Base-by-base conservation (phyloP, 2,113 vertebrate species). In the Rhynchomys soricoides region DNA sequence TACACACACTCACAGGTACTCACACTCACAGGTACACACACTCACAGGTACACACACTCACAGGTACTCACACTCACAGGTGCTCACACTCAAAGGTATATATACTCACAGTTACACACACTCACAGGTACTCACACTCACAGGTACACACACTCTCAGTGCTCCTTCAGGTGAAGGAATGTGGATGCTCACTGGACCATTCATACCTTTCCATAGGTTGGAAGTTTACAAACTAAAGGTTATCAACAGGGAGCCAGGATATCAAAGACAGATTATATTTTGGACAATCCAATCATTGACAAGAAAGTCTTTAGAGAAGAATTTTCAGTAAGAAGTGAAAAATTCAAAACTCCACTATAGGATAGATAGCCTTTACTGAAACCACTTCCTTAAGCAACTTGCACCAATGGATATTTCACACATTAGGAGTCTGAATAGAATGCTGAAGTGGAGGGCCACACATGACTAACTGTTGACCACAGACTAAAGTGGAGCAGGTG, bases 291-390 rank as follows among this genome's bases (percentile, higher is more conserved):
- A 66, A 55, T 2, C 73, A 68, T 45, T 12, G n/a, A 52, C 48
- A 24, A 87, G 40, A 89, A 66, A 62, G 86, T 77, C 57, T 89
- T 91, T 34, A 68, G 0, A 40, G 31, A 78, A 86, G 40, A 70
- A 59, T 71, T 93, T 96, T 48, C 24, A 16, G 48, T 75, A 73
- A 71, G 48, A 59, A 79, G 71, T 62, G 71, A 93, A 91, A 75
- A 64, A 57, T 31, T 59, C 3, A 29, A 45, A 83, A 74, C 95
- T 45, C 48, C n/a, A 24, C 24, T 52, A 66, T 9, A 17, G 64
- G 34, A 59, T 29, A 71, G 34, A 59, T 29, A 71, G 31, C n/a
- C 29, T 82, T 94, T 48, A 16, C 48, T 17, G 43, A 93, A 89
- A 91, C 34, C 77, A 71, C 2, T 45, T 57, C 31, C 91, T 85